phyloP scores from a whole-genome alignment of 2,113 vertebrate genomes.

The Anser cygnoides region DNA sequence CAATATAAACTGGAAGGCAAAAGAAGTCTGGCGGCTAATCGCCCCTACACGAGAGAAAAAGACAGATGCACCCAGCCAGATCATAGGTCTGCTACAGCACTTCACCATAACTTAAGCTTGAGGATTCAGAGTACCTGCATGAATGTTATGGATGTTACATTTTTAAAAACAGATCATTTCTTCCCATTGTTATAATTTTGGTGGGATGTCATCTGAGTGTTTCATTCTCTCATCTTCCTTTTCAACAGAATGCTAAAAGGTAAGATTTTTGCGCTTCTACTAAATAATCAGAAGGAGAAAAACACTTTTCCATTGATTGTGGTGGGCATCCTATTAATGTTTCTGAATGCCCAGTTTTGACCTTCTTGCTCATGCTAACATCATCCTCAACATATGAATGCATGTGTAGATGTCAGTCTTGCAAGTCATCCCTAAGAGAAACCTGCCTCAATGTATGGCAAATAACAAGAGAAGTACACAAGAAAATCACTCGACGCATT shows the following conservation, averaged over 20 bases:
- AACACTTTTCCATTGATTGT: not conserved
- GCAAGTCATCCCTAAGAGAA: not conserved
- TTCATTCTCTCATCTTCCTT: not conserved
- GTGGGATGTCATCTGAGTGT: not conserved
- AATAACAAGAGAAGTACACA: not conserved
- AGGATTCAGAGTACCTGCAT: not conserved
- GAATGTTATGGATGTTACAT: not conserved
- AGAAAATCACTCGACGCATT: not conserved
- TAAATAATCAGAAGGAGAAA: not conserved
- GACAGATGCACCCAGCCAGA: not conserved
- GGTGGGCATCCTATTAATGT: accelerated
- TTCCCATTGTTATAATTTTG: not conserved
- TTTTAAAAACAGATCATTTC: not conserved
- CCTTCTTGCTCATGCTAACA: not conserved
- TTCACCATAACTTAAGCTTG: not conserved
- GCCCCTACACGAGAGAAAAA: accelerated
- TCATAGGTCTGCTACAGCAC: not conserved
- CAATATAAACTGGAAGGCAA: not conserved
- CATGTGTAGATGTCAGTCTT: not conserved
- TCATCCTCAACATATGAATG: not conserved
- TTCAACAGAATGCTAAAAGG: not conserved
- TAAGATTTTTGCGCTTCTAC: not conserved
- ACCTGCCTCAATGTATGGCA: not conserved
- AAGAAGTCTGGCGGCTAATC: not conserved
- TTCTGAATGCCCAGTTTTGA: not conserved